phyloP scores from a whole-genome alignment of 2,888 invertebrate genomes.

The Leptinotarsa juncta region DNA sequence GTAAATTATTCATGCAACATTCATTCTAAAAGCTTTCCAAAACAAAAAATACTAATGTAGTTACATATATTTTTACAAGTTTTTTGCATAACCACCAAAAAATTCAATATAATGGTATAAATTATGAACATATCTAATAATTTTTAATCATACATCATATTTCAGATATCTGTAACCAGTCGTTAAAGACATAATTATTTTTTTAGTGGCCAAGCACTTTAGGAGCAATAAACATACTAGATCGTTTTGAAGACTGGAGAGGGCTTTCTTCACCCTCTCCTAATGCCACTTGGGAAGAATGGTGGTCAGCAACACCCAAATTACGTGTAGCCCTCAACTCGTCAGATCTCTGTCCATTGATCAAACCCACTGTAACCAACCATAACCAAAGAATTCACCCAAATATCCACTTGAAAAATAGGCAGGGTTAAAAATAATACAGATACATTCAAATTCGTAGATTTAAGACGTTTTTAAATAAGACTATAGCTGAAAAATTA shows the following conservation, averaged over 20 bases:
- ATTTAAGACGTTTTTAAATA: constrained; percentile 27
- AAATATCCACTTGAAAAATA: constrained; percentile 12
- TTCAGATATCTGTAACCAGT: too few species aligned
- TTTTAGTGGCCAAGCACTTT: constrained; percentile 18
- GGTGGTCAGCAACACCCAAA: constrained; percentile 68
- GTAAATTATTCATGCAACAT: too few species aligned
- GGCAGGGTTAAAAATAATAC: constrained; percentile 10
- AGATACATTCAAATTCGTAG: constrained; percentile 19
- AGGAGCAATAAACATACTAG: constrained; percentile 75
- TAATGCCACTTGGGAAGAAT: constrained; percentile 65
- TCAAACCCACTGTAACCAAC: constrained; percentile 62
- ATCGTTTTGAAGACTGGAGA: constrained; percentile 84
- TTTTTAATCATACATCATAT: too few species aligned
- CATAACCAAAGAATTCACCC: constrained; percentile 40
- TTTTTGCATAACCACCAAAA: too few species aligned
- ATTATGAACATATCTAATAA: too few species aligned
- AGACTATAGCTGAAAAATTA: too few species aligned
- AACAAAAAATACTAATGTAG: too few species aligned
- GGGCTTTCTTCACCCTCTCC: constrained; percentile 86
- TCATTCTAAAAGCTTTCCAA: too few species aligned
- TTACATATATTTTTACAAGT: too few species aligned
- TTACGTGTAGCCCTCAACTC: constrained; percentile 65
- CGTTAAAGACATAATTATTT: background rate
- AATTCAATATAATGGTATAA: too few species aligned
- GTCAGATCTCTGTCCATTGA: constrained; percentile 57